Percentiles rank a stretch among this genome's conserved stretches.
Evolutionary conservation across 2,113 vertebrate genomes (phyloP).

Genomic region (Oreotrochilus melanogaster): DNA sequence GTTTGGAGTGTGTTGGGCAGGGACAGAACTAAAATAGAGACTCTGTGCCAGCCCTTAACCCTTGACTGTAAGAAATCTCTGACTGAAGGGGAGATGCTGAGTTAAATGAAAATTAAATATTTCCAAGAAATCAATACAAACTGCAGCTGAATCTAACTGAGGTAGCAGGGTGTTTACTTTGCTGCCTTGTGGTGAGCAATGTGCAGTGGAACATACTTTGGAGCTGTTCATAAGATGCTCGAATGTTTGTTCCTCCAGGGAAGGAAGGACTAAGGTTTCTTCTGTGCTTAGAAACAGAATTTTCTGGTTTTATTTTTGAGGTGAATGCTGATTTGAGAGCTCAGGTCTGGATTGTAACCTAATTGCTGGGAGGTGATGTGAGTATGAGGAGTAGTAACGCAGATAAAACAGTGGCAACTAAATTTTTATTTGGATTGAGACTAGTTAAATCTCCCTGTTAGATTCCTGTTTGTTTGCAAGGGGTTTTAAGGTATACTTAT

Average conservation of each 20-base stretch:
- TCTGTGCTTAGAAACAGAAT: not conserved
- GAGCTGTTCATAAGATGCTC: not conserved
- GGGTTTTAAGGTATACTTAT: not conserved
- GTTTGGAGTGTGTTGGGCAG: not conserved
- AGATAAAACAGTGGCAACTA: not conserved
- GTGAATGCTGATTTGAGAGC: not conserved
- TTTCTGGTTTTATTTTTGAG: not conserved
- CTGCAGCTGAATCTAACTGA: not conserved
- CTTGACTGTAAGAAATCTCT: not conserved
- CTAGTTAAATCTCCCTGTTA: not conserved
- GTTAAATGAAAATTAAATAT: not conserved
- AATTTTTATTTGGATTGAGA: not conserved
- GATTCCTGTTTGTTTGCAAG: not conserved
- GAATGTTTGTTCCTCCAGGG: not conserved
- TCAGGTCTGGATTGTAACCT: not conserved
- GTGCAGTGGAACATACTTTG: not conserved
- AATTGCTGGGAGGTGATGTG: not conserved
- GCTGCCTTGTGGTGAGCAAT: rapidly evolving
- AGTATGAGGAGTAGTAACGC: not conserved
- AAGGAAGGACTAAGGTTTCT: not conserved
- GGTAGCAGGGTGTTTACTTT: not conserved
- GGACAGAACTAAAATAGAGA: not conserved
- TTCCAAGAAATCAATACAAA: not conserved
- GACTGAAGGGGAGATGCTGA: not conserved
- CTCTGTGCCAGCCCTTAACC: not conserved